These are phyloP conservation scores for Cyrtodaria siliqua DNA, from an alignment of 2,888 invertebrate genomes.

Conservation along the genomic window DNA sequence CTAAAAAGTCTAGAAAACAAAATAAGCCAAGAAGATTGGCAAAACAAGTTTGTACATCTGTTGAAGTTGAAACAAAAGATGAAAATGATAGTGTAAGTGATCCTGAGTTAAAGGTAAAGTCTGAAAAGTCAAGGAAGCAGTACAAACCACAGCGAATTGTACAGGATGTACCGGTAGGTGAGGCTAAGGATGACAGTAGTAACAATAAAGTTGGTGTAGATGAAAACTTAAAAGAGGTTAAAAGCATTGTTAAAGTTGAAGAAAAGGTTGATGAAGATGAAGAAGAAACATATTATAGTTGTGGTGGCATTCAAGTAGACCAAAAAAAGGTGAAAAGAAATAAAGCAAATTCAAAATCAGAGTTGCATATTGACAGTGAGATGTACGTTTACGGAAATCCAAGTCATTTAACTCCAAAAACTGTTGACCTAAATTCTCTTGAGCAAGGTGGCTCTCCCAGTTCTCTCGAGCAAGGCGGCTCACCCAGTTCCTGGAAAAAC, in stretches of 20 bases:
- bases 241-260: not conserved
- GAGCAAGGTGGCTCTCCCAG: not conserved
- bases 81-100: not conserved
- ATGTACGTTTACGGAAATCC: not conserved
- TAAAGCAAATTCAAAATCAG: too few relatives aligned
- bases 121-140: conserved; percentile 49
- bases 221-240: not conserved
- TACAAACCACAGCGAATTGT: conserved; percentile 36
- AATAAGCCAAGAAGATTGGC: conserved; percentile 13
- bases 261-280: not conserved
- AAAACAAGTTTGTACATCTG: not conserved
- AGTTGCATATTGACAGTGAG: too few relatives aligned
- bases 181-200: not conserved
- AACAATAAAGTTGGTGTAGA: not conserved
- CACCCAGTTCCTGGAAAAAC: not conserved
- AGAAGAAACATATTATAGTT: not conserved
- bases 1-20: conserved; percentile 28
- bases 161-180: not conserved
- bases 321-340: too few relatives aligned
- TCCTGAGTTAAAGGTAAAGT: not conserved
- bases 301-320: too few relatives aligned
- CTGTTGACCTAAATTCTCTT: not conserved
- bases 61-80: too few relatives aligned
- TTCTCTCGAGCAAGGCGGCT: not conserved
- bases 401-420: not conserved